These are phyloP conservation scores for Cololabis saira DNA, from an alignment of 2,113 vertebrate species.

Conservation along the genomic window DNA sequence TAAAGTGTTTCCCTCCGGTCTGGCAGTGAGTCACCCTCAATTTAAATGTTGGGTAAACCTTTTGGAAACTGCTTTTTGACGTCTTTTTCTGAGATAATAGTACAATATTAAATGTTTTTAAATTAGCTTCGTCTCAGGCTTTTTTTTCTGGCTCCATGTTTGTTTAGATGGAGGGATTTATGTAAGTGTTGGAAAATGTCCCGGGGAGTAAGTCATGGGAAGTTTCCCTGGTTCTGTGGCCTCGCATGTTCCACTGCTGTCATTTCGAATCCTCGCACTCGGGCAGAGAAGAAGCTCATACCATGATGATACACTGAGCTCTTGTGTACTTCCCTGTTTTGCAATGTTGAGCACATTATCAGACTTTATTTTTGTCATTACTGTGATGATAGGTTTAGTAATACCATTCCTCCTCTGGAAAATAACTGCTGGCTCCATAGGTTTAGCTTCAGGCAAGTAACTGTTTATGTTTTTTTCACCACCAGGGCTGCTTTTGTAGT, in stretches of 20 bases:
- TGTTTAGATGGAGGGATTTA: constrained; percentile 36
- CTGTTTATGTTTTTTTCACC: background rate
- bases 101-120: background rate
- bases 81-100: background rate
- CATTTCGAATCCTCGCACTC: constrained; percentile 17
- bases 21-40: too few species aligned
- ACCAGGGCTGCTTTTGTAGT: background rate
- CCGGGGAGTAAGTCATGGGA: constrained; percentile 59
- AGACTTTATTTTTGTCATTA: background rate
- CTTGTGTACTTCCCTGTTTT: constrained; percentile 28
- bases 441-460: background rate
- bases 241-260: constrained; percentile 3
- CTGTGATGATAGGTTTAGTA: background rate
- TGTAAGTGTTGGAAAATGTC: constrained; percentile 53
- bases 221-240: constrained; percentile 30
- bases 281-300: constrained; percentile 3
- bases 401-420: background rate
- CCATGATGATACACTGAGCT: constrained; percentile 13
- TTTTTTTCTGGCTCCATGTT: constrained; percentile 15
- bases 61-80: background rate
- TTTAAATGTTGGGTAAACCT: too few species aligned
- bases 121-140: background rate
- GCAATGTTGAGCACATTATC: background rate
- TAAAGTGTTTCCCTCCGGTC: too few species aligned
- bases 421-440: background rate